Evolutionary conservation across 2,888 invertebrate genomes (phyloP), one percentile per base, ranked within the genome.

Genomic region (Coremacera marginata): DNA sequence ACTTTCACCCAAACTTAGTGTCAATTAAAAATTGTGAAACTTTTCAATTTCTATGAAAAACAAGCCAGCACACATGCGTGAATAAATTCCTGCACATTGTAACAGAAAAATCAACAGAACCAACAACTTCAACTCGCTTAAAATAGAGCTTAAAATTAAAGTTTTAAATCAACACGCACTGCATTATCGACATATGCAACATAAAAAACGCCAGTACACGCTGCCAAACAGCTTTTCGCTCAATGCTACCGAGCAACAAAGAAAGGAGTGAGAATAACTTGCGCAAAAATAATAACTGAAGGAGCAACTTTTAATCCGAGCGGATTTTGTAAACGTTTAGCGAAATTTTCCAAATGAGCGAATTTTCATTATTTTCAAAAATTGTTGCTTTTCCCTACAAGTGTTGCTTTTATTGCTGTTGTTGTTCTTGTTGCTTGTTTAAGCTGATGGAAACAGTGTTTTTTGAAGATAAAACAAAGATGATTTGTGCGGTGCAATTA

Each of bases 331-430:
- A 70, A 72, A 77, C 79, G 70, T 78, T 81, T 79, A 77, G 77
- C 60, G 72, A 80, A 77, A 78, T 75, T 77, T 80, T 81, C 79
- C 81, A 79, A 80, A 75, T 79, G 81, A 81, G 77, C 76, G 77
- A 80, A 73, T 77, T 80, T 81, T 72, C 77, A 77, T 80, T 75
- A 71, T 71, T 57, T 60, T 37, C 37, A 27, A 19, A 22, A 57
- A 49, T 55, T 19, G 55, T 19, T 55, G 55, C 55, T 55, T 55
- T 55, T 55, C 2, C 7, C 9, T 1, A 4, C 11, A 52, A n/a
- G 9, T n/a, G 14, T 62, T 68, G 49, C 11, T 49, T 9, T 37
- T 44, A 22, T 68, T 8, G 5, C 27, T 49, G 25, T 51, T 7
- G 11, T 4, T 68, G 49, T 49, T n/a, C n/a, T n/a, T 68, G 68